Conservation (phyloP, 2,113 vertebrate genomes). For the Carassius carassius region DNA sequence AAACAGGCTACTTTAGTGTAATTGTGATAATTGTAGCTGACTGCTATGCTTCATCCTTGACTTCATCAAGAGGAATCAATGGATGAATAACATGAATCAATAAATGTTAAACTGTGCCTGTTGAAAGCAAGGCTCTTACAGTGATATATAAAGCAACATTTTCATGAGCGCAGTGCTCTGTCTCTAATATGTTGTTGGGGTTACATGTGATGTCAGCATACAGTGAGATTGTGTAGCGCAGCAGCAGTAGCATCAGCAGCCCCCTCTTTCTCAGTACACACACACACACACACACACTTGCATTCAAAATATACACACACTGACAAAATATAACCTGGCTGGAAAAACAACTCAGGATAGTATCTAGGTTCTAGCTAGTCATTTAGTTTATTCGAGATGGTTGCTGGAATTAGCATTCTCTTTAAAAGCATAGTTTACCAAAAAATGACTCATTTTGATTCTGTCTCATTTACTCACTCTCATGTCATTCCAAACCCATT, state of each 20-base stretch:
- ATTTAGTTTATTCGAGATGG: not conserved
- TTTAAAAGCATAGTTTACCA: not conserved
- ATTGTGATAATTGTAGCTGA: not conserved
- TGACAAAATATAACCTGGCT: not conserved
- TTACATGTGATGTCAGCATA: constrained; percentile 33
- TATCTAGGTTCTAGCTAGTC: not conserved
- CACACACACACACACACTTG: not conserved
- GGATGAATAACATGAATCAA: not conserved
- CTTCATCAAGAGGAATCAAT: not conserved
- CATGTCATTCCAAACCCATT: not conserved
- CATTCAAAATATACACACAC: constrained; percentile 10
- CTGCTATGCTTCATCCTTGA: not conserved
- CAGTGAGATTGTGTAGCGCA: constrained; percentile 25
- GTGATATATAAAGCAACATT: not conserved
- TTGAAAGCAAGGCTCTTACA: not conserved
- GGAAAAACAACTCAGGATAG: not conserved
- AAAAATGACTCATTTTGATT: not conserved
- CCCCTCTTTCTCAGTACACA: not conserved
- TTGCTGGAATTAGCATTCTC: not conserved
- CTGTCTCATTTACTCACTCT: not conserved
- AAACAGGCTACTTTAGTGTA: not conserved
- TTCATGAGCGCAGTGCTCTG: not conserved
- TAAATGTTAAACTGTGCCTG: not conserved
- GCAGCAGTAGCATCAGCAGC: not conserved
- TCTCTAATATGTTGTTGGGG: not conserved